Evolutionary conservation across 2,113 vertebrate species (phyloP).

Genomic region (Gavialis gangeticus): DNA sequence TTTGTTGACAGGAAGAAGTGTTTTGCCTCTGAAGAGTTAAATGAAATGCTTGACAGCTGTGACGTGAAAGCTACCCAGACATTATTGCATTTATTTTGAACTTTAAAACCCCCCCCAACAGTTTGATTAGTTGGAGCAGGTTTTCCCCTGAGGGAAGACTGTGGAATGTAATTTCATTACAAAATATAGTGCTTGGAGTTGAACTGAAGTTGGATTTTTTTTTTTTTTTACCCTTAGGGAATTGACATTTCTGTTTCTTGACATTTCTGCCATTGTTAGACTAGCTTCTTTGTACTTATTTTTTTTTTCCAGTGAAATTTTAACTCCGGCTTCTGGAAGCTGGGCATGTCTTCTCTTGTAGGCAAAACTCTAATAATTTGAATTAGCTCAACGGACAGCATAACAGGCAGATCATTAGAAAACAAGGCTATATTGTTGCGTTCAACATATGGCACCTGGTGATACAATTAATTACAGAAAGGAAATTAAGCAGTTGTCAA

Average conservation of each 20-base stretch:
- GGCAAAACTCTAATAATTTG: constrained; percentile 62
- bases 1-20: background rate
- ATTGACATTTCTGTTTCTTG: constrained; percentile 80
- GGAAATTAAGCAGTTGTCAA: constrained; percentile 9
- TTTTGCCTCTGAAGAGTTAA: constrained; percentile 60
- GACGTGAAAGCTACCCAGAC: background rate
- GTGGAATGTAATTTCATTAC: constrained; percentile 68
- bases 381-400: constrained; percentile 41
- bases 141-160: constrained; percentile 49
- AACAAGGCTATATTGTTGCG: background rate
- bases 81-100: constrained; percentile 72
- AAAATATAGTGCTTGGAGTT: constrained; percentile 52
- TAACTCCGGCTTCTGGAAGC: constrained; percentile 64
- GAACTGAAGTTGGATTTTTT: constrained; percentile 55
- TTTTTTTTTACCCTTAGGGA: constrained; percentile 29
- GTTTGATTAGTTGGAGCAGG: constrained; percentile 68
- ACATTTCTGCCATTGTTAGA: constrained; percentile 72
- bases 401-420: constrained; percentile 59
- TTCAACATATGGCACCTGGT: constrained; percentile 16
- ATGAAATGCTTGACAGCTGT: background rate
- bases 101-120: constrained; percentile 52
- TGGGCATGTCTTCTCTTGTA: constrained; percentile 47
- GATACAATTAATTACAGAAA: constrained; percentile 17
- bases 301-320: constrained; percentile 6
- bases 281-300: constrained; percentile 44